Evolutionary conservation across 2,797 vertebrate genomes (phyloP).

Genomic region (Onychomys torridus): DNA sequence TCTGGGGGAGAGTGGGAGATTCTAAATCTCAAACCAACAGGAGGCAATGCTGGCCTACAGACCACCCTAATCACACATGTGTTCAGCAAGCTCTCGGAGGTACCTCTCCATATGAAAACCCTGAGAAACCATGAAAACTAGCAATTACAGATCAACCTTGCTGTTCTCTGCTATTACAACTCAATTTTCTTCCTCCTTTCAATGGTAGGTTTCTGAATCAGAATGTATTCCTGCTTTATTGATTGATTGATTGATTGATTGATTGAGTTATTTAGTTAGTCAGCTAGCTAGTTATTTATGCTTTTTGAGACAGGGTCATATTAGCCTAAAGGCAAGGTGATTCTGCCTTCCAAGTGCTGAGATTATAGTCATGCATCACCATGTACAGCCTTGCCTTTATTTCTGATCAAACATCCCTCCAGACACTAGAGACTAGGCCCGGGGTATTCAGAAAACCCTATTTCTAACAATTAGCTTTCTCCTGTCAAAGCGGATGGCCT

Average conservation of each 20-base stretch:
- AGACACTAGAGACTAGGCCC: background rate
- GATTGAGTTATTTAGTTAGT: background rate
- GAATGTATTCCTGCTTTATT: background rate
- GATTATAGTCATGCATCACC: background rate
- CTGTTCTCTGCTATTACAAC: background rate
- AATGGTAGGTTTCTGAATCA: background rate
- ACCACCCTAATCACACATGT: background rate
- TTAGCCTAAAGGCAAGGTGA: background rate
- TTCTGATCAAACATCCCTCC: background rate
- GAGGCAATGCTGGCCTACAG: background rate
- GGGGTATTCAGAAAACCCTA: background rate
- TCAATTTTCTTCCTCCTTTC: background rate
- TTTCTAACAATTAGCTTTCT: background rate
- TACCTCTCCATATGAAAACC: background rate
- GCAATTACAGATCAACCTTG: background rate
- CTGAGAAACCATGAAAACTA: background rate
- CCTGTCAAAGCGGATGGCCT: background rate
- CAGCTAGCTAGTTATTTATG: background rate
- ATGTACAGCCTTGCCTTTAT: background rate
- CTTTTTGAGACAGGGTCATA: background rate
- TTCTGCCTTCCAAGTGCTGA: background rate
- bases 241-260: too few species aligned
- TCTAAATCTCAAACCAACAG: background rate
- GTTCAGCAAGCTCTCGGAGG: background rate
- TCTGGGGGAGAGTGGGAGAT: background rate